These are phyloP conservation scores for Psittacara wagleri DNA, from an alignment of 2,113 vertebrate species.

Conservation along the genomic window DNA sequence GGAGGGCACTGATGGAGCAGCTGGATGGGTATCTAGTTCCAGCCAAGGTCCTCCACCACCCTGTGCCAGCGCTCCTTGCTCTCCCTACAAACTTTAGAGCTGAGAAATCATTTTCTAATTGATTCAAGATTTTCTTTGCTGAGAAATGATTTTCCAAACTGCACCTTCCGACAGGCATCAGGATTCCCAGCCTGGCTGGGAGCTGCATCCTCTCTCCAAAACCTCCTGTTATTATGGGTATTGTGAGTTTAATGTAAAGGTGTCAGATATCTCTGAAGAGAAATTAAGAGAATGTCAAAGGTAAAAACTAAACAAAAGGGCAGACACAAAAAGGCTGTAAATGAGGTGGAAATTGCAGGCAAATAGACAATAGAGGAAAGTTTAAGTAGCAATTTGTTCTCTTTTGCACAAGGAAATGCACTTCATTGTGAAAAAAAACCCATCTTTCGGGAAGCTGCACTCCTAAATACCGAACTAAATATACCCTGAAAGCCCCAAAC, in stretches of 20 bases:
- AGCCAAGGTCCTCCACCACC: background rate
- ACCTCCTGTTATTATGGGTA: background rate
- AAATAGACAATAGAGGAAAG: slow-evolving; percentile 65
- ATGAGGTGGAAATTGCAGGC: slow-evolving; percentile 59
- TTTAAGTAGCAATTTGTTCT: slow-evolving; percentile 67
- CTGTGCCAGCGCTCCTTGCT: background rate
- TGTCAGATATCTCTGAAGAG: slow-evolving; percentile 57
- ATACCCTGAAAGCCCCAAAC: background rate
- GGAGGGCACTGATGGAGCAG: background rate
- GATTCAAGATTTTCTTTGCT: background rate
- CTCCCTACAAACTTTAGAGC: background rate
- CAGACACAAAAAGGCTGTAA: slow-evolving; percentile 55
- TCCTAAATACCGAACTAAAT: slow-evolving; percentile 33
- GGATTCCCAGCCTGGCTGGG: background rate
- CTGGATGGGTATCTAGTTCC: background rate
- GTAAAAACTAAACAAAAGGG: slow-evolving; percentile 64
- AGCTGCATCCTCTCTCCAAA: background rate
- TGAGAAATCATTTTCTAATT: background rate
- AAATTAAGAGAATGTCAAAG: slow-evolving; percentile 65
- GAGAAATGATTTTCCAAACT: background rate
- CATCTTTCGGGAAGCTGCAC: background rate
- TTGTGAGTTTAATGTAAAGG: slow-evolving; percentile 65
- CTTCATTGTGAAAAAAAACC: background rate
- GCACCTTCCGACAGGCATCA: background rate
- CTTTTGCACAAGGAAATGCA: slow-evolving; percentile 49